Conservation (phyloP, 2,888 invertebrate genomes). For the Drosophila putrida region DNA sequence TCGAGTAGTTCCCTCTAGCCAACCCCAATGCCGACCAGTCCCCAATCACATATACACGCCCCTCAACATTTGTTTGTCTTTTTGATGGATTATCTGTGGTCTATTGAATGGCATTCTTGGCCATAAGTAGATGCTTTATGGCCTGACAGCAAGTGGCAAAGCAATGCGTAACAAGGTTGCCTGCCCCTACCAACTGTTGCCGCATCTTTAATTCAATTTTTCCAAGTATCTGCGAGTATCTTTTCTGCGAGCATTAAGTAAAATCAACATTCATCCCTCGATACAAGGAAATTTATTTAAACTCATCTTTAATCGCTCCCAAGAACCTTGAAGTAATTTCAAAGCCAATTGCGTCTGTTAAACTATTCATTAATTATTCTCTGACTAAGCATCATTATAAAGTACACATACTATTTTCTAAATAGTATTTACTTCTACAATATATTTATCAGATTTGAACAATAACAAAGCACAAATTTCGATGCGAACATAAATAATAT, state of each 20-base stretch:
- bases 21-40: too few relatives aligned
- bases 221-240: neutral
- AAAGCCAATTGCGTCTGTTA: slow-evolving; percentile 6
- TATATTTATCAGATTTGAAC: neutral
- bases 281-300: slow-evolving; percentile 1
- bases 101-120: slow-evolving; percentile 38
- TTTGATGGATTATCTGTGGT: slow-evolving; percentile 60
- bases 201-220: neutral
- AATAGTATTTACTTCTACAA: neutral
- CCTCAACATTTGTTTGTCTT: slow-evolving; percentile 48
- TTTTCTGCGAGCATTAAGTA: neutral
- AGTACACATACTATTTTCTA: neutral
- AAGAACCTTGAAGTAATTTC: slow-evolving; percentile 31
- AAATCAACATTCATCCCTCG: neutral
- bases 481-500: neutral
- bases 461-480: slow-evolving; percentile 8
- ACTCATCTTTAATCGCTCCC: slow-evolving; percentile 5
- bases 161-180: slow-evolving; percentile 26
- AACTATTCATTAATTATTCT: slow-evolving; percentile 21
- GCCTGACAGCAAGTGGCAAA: slow-evolving; percentile 30
- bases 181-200: neutral
- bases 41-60: neutral
- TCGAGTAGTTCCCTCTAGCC: neutral
- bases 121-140: slow-evolving; percentile 44
- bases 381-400: neutral